Conservation (phyloP, 2,113 vertebrate species). For the Ia io region DNA sequence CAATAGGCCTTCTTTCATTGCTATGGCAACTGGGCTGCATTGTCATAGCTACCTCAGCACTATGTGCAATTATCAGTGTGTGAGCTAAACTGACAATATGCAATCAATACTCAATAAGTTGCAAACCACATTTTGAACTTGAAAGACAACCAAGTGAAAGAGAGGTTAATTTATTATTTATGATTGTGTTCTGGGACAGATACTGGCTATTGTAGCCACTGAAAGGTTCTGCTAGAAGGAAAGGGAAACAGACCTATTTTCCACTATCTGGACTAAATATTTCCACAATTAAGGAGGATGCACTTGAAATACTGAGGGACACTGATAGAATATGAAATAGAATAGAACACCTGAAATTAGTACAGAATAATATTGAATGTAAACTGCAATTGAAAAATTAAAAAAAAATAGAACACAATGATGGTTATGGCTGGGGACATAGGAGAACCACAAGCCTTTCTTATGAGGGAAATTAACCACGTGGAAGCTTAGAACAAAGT, state of each 20-base stretch:
- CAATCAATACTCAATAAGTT: conserved; percentile 86
- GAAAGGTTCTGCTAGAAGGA: conserved; percentile 6
- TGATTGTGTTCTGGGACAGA: not conserved
- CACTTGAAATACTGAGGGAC: not conserved
- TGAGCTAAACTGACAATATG: conserved; percentile 89
- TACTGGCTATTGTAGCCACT: not conserved
- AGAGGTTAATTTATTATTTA: conserved; percentile 50
- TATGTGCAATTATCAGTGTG: conserved; percentile 87
- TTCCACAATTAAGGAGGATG: not conserved
- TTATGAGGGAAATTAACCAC: not conserved
- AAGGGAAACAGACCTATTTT: not conserved
- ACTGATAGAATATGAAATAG: not conserved
- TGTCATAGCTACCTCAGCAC: conserved; percentile 88
- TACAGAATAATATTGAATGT: not conserved
- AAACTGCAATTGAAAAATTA: not conserved
- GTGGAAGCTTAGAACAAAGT: not conserved
- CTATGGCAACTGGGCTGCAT: conserved; percentile 88
- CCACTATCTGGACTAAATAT: not conserved
- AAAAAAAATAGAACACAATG: not conserved
- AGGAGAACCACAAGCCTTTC: not conserved
- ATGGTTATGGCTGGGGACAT: not conserved
- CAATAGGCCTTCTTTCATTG: conserved; percentile 85
- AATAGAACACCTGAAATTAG: not conserved
- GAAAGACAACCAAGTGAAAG: conserved; percentile 54
- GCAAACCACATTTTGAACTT: conserved; percentile 81